Base-by-base conservation (phyloP, 2,888 invertebrate genomes). In the Litoditis marina region DNA sequence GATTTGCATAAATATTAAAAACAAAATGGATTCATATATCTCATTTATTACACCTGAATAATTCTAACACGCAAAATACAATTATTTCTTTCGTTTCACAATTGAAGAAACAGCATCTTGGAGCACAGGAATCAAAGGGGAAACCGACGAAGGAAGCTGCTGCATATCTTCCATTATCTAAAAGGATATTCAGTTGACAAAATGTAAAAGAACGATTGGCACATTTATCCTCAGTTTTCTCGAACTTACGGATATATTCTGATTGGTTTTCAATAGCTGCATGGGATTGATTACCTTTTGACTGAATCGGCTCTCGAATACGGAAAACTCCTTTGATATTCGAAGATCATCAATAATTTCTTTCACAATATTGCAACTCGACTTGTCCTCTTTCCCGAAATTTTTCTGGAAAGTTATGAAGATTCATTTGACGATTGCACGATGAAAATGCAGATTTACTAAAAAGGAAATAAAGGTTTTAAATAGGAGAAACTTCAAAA, bases 351-450 rank as follows among this genome's bases (percentile, higher is more conserved):
- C 61, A 28, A 74, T 63, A 16, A 76, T 66, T 25, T 52, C 34
- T 34, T 61, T 65, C 13, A 72, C 60, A 8, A 39, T 63, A 11
- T 52, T 59, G 7, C 73, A 53, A 31, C 68, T 72, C 22, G 65
- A 66, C n/a, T 54, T 52, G 13, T 76, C 73, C 1, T 56, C 13
- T 6, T 62, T 63, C 13, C 76, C 76, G 58, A 74, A 78, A 27
- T 56, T 62, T 5, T 50, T 51, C 62, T 63, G 30, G n/a, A 16
- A 32, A 28, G 11, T 58, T 46, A 27, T 65, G 49, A 0, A 57
- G n/a, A n/a, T n/a, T n/a, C n/a, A n/a, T n/a, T n/a, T n/a, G n/a
- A n/a, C n/a, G n/a, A 36, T 25, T 57, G 36, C 50, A 70, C 27
- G 34, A 39, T 8, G 39, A 30, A 25, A 32, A 32, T 11, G 28